Percentiles rank a stretch among this genome's conserved stretches.
These are phyloP conservation scores for Pseudopipra pipra DNA, from an alignment of 2,113 vertebrate genomes.

Conservation along the genomic window DNA sequence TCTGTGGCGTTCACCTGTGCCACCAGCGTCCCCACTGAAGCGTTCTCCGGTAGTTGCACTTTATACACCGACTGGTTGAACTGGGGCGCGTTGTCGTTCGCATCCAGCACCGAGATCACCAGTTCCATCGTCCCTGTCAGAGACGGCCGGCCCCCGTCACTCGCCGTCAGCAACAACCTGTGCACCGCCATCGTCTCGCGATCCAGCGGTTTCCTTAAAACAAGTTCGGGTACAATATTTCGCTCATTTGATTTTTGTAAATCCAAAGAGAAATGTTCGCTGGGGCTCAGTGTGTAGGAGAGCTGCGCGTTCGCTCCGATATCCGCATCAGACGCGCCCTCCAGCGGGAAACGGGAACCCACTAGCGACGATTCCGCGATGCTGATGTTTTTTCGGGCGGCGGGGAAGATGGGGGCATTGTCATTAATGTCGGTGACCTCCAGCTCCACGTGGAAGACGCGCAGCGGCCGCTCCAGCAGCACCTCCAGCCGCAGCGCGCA, in stretches of 20 bases:
- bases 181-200: not conserved
- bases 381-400: too few relatives aligned
- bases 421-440: slow-evolving; percentile 78
- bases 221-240: too few relatives aligned
- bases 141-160: slow-evolving; percentile 59
- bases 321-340: not conserved
- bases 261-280: not conserved
- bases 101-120: slow-evolving; percentile 76
- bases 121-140: slow-evolving; percentile 33
- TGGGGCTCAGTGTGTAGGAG: not conserved
- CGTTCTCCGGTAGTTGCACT: slow-evolving; percentile 35
- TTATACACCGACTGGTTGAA: slow-evolving; percentile 52
- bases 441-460: slow-evolving; percentile 78
- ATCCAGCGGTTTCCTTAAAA: too few relatives aligned
- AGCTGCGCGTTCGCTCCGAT: not conserved
- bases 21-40: slow-evolving; percentile 51
- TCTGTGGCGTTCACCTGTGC: slow-evolving; percentile 13
- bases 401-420: too few relatives aligned
- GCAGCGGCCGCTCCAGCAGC: slow-evolving; percentile 66
- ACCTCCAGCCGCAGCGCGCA: slow-evolving; percentile 31
- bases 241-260: too few relatives aligned
- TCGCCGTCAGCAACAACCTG: slow-evolving; percentile 60
- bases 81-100: slow-evolving; percentile 86
- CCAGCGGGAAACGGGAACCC: not conserved
- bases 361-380: too few relatives aligned